A percentile compares a stretch with the other conserved stretches of the same genome.
Evolutionary conservation across 2,888 invertebrate species (phyloP).

Genomic region (Euproctis similis): DNA sequence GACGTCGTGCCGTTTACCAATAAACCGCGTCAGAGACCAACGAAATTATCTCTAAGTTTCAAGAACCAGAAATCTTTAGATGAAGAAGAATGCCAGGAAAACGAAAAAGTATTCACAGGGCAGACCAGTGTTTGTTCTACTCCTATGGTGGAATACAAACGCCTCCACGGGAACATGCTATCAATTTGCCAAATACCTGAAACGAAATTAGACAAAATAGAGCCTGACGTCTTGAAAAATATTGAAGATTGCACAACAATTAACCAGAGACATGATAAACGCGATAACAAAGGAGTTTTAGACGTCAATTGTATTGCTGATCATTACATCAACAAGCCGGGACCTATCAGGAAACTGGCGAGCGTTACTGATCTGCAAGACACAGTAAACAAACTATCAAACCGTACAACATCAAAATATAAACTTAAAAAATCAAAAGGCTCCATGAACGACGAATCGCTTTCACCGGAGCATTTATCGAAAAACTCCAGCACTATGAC

Average conservation of each 20-base stretch:
- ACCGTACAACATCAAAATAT: slow-evolving; percentile 75
- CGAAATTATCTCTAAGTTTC: slow-evolving; percentile 74
- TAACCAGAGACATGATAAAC: slow-evolving; percentile 46
- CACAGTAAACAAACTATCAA: slow-evolving; percentile 73
- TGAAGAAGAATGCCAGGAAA: slow-evolving; percentile 73
- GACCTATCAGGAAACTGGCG: slow-evolving; percentile 59
- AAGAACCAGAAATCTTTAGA: slow-evolving; percentile 75
- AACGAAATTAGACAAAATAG: slow-evolving; percentile 67
- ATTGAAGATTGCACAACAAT: slow-evolving; percentile 49
- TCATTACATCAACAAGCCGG: slow-evolving; percentile 67
- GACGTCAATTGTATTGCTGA: slow-evolving; percentile 64
- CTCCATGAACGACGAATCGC: slow-evolving; percentile 38
- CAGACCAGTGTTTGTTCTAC: slow-evolving; percentile 87
- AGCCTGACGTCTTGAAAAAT: slow-evolving; percentile 58
- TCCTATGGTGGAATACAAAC: slow-evolving; percentile 85
- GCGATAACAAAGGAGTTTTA: slow-evolving; percentile 51
- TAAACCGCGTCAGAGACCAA: slow-evolving; percentile 70
- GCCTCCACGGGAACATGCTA: slow-evolving; percentile 82
- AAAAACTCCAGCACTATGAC: slow-evolving; percentile 77
- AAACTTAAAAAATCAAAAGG: slow-evolving; percentile 49
- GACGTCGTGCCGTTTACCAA: slow-evolving; percentile 71
- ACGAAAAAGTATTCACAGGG: slow-evolving; percentile 75
- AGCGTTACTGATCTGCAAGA: slow-evolving; percentile 81
- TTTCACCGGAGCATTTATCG: slow-evolving; percentile 42
- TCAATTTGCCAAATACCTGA: slow-evolving; percentile 83